Evolutionary conservation across 2,113 vertebrate species (phyloP), one percentile per base, ranked within the genome.

Genomic region (Lophura nycthemera): DNA sequence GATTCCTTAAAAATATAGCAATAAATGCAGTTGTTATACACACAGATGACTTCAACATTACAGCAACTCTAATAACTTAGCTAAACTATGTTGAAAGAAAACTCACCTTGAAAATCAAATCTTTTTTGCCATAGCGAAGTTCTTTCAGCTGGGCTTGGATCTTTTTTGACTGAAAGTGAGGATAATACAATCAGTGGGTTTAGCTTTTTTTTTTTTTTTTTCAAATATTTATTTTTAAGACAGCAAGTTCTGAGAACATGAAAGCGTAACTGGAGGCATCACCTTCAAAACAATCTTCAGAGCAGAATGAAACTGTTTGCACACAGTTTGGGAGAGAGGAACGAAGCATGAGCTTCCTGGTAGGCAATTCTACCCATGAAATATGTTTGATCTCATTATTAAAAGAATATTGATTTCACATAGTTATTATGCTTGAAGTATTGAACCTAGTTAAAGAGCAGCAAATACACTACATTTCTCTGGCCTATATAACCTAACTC

Each of bases 101-200:
- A 93, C 98, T 98, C 97, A 99, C 99, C 99, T 99, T 99, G 98
- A 99, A 99, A 98, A 99, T 98, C 98, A 99, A 99, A 98, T 99
- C 99, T 94, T 99, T 99, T 97, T 99, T 99, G 79, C 99, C 99
- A 82, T 99, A 99, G 84, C 98, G 98, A 91, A 99, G 98, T 96
- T 99, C 99, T 97, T 99, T 99, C 97, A 99, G 98, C 97, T 99
- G 99, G 90, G 99, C 98, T 97, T 99, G 99, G 92, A 99, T 99
- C 98, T 99, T 99, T 98, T 99, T 99, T 88, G 99, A 99, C 99
- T 99, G 98, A 83, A 98, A 98, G 87, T 83, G 42, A 98, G 96
- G 97, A 98, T 96, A 97, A 98, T 90, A 74, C 96, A 73, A 98
- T 98, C 96, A 97, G 52, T 54, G 27, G 86, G 15, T 54, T 54